A percentile compares a stretch with the other conserved stretches of the same genome.
phyloP scores from a whole-genome alignment of 1,140 invertebrate species.

The Lanistes nyassanus region DNA sequence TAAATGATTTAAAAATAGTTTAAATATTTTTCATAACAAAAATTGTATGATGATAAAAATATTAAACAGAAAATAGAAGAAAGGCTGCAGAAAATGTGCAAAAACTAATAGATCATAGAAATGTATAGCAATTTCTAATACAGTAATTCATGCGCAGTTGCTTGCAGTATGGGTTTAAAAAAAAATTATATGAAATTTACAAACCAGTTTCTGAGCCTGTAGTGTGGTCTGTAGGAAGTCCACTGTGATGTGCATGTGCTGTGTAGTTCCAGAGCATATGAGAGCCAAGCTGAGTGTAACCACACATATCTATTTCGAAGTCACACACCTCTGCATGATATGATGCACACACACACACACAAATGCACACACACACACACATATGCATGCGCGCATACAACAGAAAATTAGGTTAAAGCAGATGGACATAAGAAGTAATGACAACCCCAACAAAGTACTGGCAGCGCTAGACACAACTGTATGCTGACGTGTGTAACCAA shows the following conservation, averaged over 20 bases:
- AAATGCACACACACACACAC: not conserved
- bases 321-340: slow-evolving; percentile 35
- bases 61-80: not conserved
- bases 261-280: slow-evolving; percentile 46
- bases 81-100: not conserved
- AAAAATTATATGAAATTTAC: not conserved
- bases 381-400: slow-evolving; percentile 60
- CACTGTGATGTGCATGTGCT: slow-evolving; percentile 20
- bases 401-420: too few species aligned
- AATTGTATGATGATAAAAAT: too few species aligned
- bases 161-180: too few species aligned
- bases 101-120: slow-evolving; percentile 30
- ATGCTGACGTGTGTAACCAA: too few species aligned
- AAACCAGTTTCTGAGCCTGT: slow-evolving; percentile 42
- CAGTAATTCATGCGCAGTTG: too few species aligned
- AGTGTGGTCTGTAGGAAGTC: slow-evolving; percentile 23
- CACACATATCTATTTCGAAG: slow-evolving; percentile 40
- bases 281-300: slow-evolving; percentile 46
- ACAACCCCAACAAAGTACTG: too few species aligned
- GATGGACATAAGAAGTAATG: too few species aligned
- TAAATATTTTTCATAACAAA: too few species aligned
- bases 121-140: too few species aligned
- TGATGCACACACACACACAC: not conserved
- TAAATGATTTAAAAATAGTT: not conserved
- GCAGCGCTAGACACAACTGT: too few species aligned